Conservation (phyloP, 2,797 vertebrate genomes). For the Schizothorax lantsangensis region DNA sequence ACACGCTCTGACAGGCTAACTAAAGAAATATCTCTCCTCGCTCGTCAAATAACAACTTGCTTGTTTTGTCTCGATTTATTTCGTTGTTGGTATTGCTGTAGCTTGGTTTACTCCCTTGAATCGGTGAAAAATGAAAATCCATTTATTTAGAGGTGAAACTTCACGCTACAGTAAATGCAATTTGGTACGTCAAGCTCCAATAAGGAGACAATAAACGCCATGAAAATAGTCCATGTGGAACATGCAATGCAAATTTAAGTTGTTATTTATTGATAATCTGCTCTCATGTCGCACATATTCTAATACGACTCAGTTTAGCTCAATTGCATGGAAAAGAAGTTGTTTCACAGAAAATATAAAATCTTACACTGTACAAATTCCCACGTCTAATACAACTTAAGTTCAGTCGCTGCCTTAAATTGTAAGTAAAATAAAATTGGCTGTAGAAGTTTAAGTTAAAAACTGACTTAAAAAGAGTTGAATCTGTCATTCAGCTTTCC, state of each 20-base stretch:
- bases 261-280: not conserved
- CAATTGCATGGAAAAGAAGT: not conserved
- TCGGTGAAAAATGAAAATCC: not conserved
- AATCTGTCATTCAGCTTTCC: not conserved
- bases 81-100: not conserved
- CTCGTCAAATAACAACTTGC: not conserved
- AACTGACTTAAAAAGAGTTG: not conserved
- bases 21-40: slow-evolving; percentile 17
- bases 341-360: not conserved
- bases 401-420: not conserved
- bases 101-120: not conserved
- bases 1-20: slow-evolving; percentile 43
- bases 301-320: not conserved
- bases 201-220: not conserved
- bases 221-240: no score
- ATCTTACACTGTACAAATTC: no score
- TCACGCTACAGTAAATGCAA: not conserved
- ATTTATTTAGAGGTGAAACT: not conserved
- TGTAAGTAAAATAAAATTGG: not conserved
- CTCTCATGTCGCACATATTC: not conserved
- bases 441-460: not conserved
- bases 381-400: not conserved
- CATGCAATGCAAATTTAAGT: not conserved
- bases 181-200: not conserved
- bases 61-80: not conserved